phyloP scores from a whole-genome alignment of 2,888 invertebrate species.

The Clivina fossor region DNA sequence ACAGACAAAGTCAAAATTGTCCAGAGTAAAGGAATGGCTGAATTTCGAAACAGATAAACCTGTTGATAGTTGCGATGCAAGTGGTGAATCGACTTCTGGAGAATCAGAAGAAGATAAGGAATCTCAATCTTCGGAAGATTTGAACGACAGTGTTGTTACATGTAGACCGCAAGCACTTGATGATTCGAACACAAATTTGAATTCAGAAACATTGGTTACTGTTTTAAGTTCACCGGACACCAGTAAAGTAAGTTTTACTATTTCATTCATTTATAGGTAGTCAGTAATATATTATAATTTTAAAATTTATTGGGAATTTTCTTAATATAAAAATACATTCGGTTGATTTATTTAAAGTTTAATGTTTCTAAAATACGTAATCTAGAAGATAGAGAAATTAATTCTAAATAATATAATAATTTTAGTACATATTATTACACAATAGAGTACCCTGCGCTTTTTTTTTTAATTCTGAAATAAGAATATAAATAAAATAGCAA shows the following conservation, averaged over 20 bases:
- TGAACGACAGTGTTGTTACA: conserved; percentile 72
- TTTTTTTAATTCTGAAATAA: no score
- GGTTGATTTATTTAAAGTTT: no score
- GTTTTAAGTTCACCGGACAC: conserved; percentile 45
- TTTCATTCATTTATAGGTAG: no score
- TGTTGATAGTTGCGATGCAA: conserved; percentile 82
- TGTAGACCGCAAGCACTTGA: conserved; percentile 56
- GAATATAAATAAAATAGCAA: no score
- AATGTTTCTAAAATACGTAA: no score
- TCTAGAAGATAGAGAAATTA: no score
- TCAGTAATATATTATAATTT: no score
- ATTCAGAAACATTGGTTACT: conserved; percentile 49
- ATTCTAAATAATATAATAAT: no score
- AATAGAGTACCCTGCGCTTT: no score
- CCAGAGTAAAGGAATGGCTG: conserved; percentile 71
- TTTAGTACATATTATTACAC: no score
- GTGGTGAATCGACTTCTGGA: conserved; percentile 81
- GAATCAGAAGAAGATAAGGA: conserved; percentile 69
- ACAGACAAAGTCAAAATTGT: conserved; percentile 58
- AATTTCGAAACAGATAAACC: conserved; percentile 60
- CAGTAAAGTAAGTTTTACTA: conserved; percentile 6
- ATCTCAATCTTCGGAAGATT: conserved; percentile 75
- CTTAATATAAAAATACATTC: no score
- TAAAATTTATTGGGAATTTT: no score
- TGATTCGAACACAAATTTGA: conserved; percentile 32